Conservation (phyloP, 2,888 invertebrate species). For the Trisateles emortualis region DNA sequence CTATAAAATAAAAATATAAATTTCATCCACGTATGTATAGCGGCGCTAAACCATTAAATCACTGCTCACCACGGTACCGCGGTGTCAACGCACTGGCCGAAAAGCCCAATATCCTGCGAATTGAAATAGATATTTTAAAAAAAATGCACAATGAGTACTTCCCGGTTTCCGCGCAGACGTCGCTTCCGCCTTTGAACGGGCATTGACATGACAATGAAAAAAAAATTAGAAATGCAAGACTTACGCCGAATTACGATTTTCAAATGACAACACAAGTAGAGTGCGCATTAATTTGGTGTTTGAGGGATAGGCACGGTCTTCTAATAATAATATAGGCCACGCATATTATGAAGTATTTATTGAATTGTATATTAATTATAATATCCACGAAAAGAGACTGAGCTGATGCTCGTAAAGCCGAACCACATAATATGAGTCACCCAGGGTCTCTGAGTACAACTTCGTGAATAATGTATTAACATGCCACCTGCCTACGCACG, state of each 20-base stretch:
- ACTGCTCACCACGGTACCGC: constrained; percentile 31
- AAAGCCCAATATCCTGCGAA: constrained; percentile 78
- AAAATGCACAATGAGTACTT: constrained; percentile 74
- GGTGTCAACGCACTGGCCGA: constrained; percentile 56
- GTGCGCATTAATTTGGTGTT: constrained; percentile 38
- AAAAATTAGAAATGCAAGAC: constrained; percentile 68
- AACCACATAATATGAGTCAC: too few species aligned
- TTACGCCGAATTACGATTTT: constrained; percentile 73
- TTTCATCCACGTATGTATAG: constrained; percentile 4
- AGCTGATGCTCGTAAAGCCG: too few species aligned
- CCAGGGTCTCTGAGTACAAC: too few species aligned
- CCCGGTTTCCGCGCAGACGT: constrained; percentile 76
- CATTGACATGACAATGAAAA: constrained; percentile 61
- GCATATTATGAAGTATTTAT: too few species aligned
- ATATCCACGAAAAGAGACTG: too few species aligned
- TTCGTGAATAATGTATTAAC: too few species aligned
- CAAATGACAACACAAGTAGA: constrained; percentile 52
- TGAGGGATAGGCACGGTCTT: constrained; percentile 17
- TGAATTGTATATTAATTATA: too few species aligned
- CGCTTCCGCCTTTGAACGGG: constrained; percentile 67
- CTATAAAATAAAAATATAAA: constrained; percentile 10
- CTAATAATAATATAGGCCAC: neutral
- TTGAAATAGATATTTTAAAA: constrained; percentile 72
- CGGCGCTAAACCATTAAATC: constrained; percentile 45
- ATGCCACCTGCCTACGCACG: too few species aligned